These are phyloP conservation scores for Eledone cirrhosa DNA, from an alignment of 2,888 invertebrate genomes.

Conservation along the genomic window DNA sequence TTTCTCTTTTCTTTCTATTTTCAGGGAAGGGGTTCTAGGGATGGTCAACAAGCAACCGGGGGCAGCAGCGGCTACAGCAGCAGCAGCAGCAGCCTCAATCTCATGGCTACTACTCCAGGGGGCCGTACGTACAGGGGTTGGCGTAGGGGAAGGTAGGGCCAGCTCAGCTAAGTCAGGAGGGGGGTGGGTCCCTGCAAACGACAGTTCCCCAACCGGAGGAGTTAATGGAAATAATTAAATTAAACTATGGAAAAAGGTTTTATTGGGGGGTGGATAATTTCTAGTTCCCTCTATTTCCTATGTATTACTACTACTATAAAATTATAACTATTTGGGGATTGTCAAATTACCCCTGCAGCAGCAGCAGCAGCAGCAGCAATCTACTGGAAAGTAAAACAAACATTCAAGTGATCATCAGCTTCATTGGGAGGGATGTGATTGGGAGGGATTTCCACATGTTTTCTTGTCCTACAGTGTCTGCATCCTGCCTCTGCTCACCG, in stretches of 20 bases:
- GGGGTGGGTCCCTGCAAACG: constrained; percentile 47
- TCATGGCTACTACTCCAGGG: constrained; percentile 38
- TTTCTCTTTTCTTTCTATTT: constrained; percentile 16
- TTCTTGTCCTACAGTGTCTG: constrained; percentile 27
- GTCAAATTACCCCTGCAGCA: constrained; percentile 24
- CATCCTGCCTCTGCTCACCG: constrained; percentile 24
- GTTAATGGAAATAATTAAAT: constrained; percentile 9
- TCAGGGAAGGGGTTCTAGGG: constrained; percentile 31
- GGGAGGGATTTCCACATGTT: constrained; percentile 27
- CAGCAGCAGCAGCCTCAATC: constrained; percentile 26
- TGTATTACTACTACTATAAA: background rate
- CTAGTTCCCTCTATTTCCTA: constrained; percentile 21
- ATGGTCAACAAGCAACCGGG: constrained; percentile 35
- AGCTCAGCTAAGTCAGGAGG: constrained; percentile 39
- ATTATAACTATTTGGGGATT: constrained; percentile 20
- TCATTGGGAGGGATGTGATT: constrained; percentile 29
- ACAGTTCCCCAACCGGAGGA: constrained; percentile 34
- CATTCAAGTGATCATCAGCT: background rate
- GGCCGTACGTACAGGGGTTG: constrained; percentile 49
- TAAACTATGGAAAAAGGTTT: background rate
- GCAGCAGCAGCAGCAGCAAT: background rate
- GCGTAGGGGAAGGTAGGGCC: constrained; percentile 54
- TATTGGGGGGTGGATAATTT: constrained; percentile 21
- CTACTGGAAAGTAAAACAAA: background rate
- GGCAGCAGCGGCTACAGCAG: background rate